Conservation (phyloP, 2,797 vertebrate species). For the Thunnus albacares region DNA sequence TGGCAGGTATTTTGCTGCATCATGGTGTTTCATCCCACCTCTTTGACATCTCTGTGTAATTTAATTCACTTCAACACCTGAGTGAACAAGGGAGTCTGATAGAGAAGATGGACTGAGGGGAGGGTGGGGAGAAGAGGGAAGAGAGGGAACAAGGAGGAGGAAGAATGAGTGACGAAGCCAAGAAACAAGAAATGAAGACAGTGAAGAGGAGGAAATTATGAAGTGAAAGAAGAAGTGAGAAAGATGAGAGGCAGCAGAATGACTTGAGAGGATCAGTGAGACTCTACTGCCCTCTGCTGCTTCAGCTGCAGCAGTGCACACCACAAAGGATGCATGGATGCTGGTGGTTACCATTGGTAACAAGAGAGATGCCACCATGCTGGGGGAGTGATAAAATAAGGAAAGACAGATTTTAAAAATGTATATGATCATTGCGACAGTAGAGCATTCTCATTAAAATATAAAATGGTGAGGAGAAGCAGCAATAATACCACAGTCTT, state of each 20-base stretch:
- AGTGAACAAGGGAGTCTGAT: conserved; percentile 34
- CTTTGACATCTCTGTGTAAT: conserved; percentile 55
- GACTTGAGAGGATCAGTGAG: background rate
- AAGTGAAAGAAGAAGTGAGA: background rate
- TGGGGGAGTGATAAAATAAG: conserved; percentile 4
- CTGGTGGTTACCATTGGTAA: conserved; percentile 30
- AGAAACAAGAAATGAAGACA: background rate
- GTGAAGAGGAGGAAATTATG: conserved; percentile 9
- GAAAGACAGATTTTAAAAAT: background rate
- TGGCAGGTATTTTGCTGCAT: conserved; percentile 56
- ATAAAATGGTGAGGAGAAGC: background rate
- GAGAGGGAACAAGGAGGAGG: background rate
- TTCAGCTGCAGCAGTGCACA: conserved; percentile 28
- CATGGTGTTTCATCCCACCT: conserved; percentile 45
- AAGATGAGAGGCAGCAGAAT: background rate
- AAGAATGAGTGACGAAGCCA: conserved; percentile 8
- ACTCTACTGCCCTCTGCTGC: conserved; percentile 71
- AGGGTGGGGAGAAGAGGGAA: background rate
- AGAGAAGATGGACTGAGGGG: background rate
- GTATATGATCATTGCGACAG: background rate
- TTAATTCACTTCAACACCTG: conserved; percentile 46
- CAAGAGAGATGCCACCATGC: background rate
- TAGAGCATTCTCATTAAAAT: background rate
- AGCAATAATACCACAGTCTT: background rate
- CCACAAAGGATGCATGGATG: conserved; percentile 6